Conservation (phyloP, 2,888 invertebrate species). For the Cordilura impudica region DNA sequence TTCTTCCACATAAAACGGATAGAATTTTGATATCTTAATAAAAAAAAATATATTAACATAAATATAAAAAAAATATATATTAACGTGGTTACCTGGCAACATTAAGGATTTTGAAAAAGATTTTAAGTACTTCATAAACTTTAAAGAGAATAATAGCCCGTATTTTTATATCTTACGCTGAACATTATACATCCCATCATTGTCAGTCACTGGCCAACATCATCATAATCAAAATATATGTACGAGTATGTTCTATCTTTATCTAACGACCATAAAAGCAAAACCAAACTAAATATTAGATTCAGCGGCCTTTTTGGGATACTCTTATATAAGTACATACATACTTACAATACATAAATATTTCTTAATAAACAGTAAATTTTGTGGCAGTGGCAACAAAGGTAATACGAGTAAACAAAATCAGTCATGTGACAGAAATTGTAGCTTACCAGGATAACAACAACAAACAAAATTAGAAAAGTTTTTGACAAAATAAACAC, state of each 20-base stretch:
- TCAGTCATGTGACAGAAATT: slow-evolving; percentile 27
- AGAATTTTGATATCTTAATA: not conserved
- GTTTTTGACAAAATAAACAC: not conserved
- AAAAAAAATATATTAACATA: slow-evolving; percentile 2
- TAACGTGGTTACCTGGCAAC: slow-evolving; percentile 46
- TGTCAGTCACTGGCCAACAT: not conserved
- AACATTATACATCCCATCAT: slow-evolving; percentile 6
- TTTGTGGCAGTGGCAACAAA: not conserved
- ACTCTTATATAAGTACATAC: too few species aligned
- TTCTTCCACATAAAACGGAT: not conserved
- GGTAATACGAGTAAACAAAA: slow-evolving; percentile 14
- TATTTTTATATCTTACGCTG: slow-evolving; percentile 13
- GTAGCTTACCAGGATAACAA: not conserved
- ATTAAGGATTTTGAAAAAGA: slow-evolving; percentile 26
- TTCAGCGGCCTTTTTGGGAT: slow-evolving; percentile 5
- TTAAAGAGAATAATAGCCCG: slow-evolving; percentile 13
- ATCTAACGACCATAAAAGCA: slow-evolving; percentile 29
- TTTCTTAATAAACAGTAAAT: slow-evolving; percentile 33
- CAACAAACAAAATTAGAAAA: not conserved
- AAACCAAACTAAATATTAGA: slow-evolving; percentile 27
- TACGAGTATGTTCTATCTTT: slow-evolving; percentile 10
- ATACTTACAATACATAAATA: too few species aligned
- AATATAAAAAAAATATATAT: slow-evolving; percentile 1
- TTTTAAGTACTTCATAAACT: slow-evolving; percentile 30
- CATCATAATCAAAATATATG: slow-evolving; percentile 27